Evolutionary conservation across 2,113 vertebrate genomes (phyloP).

Genomic region (Gavia stellata): DNA sequence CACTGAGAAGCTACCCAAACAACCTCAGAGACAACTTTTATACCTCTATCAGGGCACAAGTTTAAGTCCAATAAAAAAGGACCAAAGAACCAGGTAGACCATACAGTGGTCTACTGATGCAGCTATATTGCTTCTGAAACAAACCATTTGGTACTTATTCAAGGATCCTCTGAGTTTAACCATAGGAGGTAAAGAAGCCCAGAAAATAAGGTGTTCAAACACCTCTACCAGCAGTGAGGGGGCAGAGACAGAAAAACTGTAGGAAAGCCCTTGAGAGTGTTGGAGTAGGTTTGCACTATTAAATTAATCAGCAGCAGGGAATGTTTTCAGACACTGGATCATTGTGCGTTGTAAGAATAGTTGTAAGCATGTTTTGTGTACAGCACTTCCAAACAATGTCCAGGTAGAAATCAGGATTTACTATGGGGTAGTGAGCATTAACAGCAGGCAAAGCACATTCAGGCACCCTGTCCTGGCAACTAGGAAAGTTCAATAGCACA

Average conservation of each 20-base stretch:
- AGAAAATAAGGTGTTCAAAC: neutral
- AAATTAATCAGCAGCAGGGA: neutral
- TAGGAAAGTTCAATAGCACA: neutral
- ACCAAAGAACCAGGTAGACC: neutral
- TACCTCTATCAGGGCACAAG: neutral
- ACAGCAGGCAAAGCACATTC: neutral
- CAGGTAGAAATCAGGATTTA: neutral
- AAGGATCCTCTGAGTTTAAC: neutral
- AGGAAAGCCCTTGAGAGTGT: neutral
- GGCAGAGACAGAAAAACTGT: neutral
- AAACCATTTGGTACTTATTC: neutral
- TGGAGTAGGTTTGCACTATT: neutral
- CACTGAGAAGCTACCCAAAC: neutral
- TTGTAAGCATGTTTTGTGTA: neutral
- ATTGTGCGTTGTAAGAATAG: neutral
- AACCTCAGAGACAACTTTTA: neutral
- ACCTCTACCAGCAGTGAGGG: neutral
- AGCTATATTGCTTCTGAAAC: neutral
- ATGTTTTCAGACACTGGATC: neutral
- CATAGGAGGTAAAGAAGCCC: neutral
- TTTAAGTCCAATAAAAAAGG: neutral
- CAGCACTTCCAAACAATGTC: neutral
- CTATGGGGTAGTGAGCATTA: neutral
- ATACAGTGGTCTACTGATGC: neutral
- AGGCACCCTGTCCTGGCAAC: neutral